These are phyloP conservation scores for Gymnoscelis rufifasciata DNA, from an alignment of 2,888 invertebrate genomes.

Conservation along the genomic window DNA sequence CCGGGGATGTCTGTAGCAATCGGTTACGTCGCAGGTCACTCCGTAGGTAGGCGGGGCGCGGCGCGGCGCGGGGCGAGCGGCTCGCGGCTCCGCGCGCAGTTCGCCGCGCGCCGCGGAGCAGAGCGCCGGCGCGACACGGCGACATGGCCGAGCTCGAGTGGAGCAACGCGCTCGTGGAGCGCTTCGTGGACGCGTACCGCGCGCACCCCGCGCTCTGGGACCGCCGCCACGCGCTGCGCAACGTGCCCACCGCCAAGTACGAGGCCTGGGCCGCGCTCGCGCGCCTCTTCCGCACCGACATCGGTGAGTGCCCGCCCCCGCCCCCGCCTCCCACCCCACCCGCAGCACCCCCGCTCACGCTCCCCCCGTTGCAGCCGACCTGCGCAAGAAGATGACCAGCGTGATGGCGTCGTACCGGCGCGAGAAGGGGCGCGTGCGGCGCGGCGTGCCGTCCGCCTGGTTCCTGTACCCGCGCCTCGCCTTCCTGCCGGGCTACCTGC, in stretches of 20 bases:
- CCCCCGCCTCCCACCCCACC: not conserved
- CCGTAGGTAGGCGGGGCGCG: not conserved
- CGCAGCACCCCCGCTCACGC: not conserved
- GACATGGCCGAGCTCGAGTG: conserved; percentile 56
- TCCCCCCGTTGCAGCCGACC: conserved; percentile 34
- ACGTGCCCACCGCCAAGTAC: conserved; percentile 56
- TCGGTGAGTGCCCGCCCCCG: conserved; percentile 21
- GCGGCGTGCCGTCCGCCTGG: conserved; percentile 55
- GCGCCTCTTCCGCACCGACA: conserved; percentile 55
- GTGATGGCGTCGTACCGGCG: conserved; percentile 66
- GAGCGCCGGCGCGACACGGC: not conserved
- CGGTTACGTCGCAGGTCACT: no score
- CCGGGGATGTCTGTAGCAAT: no score
- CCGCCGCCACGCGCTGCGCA: conserved; percentile 43
- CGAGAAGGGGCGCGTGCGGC: conserved; percentile 57
- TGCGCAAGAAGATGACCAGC: conserved; percentile 65
- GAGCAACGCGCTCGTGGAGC: conserved; percentile 54
- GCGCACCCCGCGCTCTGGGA: conserved; percentile 58
- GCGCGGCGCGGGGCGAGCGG: not conserved
- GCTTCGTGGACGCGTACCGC: conserved; percentile 52
- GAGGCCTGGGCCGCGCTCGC: conserved; percentile 62
- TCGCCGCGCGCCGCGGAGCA: not conserved
- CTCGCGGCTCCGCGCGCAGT: not conserved
- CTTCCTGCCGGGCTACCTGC: conserved; percentile 52
- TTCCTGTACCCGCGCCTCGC: conserved; percentile 57